A percentile compares a stretch with the other conserved stretches of the same genome.
Evolutionary conservation across 2,888 invertebrate genomes (phyloP).

Genomic region (Epinotia nisella): DNA sequence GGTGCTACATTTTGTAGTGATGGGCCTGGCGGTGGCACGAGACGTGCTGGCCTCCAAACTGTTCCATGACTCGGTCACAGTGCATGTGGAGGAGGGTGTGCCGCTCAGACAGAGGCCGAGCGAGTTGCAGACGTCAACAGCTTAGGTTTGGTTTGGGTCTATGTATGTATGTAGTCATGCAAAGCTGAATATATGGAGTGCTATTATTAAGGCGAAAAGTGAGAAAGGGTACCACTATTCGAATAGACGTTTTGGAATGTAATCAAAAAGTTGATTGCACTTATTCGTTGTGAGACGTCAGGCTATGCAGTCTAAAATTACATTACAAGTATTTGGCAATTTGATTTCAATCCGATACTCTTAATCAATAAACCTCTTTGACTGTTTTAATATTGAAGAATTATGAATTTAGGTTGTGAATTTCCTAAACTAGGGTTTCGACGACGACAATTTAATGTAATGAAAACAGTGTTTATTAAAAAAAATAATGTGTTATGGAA

Average conservation of each 20-base stretch:
- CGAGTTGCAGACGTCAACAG: slow-evolving; percentile 13
- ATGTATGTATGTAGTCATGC: no score
- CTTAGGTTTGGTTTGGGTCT: not conserved
- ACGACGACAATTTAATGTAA: no score
- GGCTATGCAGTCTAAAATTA: not conserved
- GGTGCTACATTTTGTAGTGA: slow-evolving; percentile 85
- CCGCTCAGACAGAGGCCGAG: slow-evolving; percentile 57
- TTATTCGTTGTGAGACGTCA: not conserved
- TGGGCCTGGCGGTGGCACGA: slow-evolving; percentile 82
- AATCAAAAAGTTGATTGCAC: not conserved
- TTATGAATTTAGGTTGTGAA: not conserved
- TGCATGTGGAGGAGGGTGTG: slow-evolving; percentile 58
- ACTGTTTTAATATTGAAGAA: not conserved
- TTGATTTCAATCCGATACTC: not conserved
- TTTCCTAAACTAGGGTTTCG: not conserved
- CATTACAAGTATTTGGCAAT: no score
- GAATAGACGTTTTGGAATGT: not conserved
- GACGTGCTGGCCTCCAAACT: slow-evolving; percentile 60
- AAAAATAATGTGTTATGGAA: no score
- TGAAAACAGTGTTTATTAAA: no score
- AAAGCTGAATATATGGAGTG: not conserved
- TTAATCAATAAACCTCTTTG: not conserved
- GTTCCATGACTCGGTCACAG: slow-evolving; percentile 55
- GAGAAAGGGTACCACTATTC: not conserved
- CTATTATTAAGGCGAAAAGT: not conserved